Conservation (phyloP, 1,140 invertebrate species). For the Papilio aristodemus region DNA sequence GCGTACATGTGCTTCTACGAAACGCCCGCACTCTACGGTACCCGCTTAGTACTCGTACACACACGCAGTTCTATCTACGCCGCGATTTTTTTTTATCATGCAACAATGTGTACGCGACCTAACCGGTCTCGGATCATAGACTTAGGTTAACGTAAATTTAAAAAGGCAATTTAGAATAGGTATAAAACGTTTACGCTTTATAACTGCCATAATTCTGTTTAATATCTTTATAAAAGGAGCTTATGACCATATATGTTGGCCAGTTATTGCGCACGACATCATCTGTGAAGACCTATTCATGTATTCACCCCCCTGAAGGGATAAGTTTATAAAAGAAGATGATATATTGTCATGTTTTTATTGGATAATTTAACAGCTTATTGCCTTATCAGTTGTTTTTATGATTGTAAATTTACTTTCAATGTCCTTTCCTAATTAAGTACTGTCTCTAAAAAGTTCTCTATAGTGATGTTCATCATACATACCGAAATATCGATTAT, state of each 20-base stretch:
- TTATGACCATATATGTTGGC: slow-evolving; percentile 18
- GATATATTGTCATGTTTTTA: background rate
- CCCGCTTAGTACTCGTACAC: slow-evolving; percentile 68
- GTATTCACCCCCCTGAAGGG: background rate
- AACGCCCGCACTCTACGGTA: slow-evolving; percentile 72
- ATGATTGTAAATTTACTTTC: background rate
- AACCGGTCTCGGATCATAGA: slow-evolving; percentile 18
- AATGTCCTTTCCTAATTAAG: background rate
- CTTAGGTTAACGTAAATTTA: slow-evolving; percentile 22
- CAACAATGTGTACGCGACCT: slow-evolving; percentile 11
- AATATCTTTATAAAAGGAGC: slow-evolving; percentile 19
- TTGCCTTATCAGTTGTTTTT: background rate
- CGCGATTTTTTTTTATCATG: slow-evolving; percentile 17
- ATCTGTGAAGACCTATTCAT: background rate
- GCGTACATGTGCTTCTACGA: slow-evolving; percentile 61
- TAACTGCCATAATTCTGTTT: slow-evolving; percentile 18
- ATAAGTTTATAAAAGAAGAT: background rate
- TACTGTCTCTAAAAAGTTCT: background rate
- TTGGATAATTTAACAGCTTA: background rate
- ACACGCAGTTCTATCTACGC: slow-evolving; percentile 41
- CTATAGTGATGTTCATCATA: background rate
- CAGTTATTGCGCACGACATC: slow-evolving; percentile 9
- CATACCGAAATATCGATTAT: background rate
- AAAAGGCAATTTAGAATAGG: slow-evolving; percentile 22
- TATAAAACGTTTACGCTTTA: slow-evolving; percentile 24